Percentiles rank a stretch among this genome's conserved stretches.
Conservation (phyloP, 2,888 invertebrate species). For the Stenodera caucasica region DNA sequence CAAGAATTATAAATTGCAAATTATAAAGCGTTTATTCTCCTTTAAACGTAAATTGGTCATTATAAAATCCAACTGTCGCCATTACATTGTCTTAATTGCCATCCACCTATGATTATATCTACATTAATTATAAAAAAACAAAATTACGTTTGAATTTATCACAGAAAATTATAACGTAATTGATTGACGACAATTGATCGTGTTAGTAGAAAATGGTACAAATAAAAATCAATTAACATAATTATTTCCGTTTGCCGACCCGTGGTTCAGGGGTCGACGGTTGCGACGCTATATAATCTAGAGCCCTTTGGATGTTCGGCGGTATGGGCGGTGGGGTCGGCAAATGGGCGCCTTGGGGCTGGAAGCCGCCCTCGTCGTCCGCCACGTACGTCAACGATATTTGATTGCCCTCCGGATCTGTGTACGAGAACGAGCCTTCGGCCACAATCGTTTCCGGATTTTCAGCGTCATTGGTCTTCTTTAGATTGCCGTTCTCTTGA, state of each 20-base stretch:
- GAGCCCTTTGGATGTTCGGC: conserved; percentile 72
- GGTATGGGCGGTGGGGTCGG: conserved; percentile 78
- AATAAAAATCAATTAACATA: no score
- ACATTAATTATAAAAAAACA: background rate
- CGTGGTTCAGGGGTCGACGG: conserved; percentile 59
- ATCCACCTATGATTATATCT: conserved; percentile 7
- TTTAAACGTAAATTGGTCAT: conserved; percentile 10
- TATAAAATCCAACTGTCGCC: conserved; percentile 14
- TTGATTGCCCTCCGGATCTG: conserved; percentile 70
- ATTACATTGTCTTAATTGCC: conserved; percentile 10
- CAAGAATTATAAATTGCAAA: conserved; percentile 19
- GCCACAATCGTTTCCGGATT: conserved; percentile 68
- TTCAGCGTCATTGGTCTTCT: conserved; percentile 71
- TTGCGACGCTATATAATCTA: conserved; percentile 70
- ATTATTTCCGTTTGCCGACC: conserved; percentile 38
- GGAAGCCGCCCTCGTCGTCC: conserved; percentile 71
- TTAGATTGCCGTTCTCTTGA: conserved; percentile 75
- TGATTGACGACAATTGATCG: no score
- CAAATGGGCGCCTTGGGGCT: no score
- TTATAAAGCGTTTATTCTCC: conserved; percentile 27
- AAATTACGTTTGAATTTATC: conserved; percentile 26
- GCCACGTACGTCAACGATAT: conserved; percentile 71
- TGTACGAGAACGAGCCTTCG: conserved; percentile 69
- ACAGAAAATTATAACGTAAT: conserved; percentile 24
- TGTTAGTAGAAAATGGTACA: no score